Conservation (phyloP, 2,113 vertebrate species). For the Otus sunia region DNA sequence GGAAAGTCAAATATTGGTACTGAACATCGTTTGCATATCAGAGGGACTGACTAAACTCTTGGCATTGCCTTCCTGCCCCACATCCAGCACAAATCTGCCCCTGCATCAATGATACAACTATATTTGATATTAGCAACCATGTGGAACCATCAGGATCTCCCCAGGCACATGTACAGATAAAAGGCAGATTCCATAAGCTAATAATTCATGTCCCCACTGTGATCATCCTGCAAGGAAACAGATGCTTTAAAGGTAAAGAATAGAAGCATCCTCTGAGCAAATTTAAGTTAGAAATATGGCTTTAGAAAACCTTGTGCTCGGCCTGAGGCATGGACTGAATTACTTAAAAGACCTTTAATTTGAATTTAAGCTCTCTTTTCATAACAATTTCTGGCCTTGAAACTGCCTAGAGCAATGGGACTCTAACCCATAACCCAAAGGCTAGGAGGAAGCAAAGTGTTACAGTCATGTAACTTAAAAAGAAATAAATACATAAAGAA, state of each 20-base stretch:
- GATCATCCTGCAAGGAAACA: neutral
- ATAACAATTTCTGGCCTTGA: neutral
- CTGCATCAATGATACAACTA: neutral
- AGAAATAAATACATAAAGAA: neutral
- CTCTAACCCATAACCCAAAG: neutral
- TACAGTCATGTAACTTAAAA: neutral
- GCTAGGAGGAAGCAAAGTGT: neutral
- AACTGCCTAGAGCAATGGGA: neutral
- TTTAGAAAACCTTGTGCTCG: neutral
- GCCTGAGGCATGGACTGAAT: neutral
- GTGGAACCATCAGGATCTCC: neutral
- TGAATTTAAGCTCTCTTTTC: neutral
- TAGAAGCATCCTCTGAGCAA: neutral
- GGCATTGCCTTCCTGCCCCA: neutral
- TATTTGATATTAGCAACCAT: neutral
- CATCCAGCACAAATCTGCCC: neutral
- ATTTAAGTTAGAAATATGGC: neutral
- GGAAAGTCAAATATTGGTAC: neutral
- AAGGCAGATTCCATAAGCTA: neutral
- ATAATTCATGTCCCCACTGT: neutral
- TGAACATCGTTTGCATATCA: rapidly evolving
- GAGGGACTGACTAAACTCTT: neutral
- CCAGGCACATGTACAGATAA: neutral
- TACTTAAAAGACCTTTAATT: neutral
- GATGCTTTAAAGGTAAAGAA: neutral